Percentiles rank a stretch among this genome's conserved stretches.
Evolutionary conservation across 2,888 invertebrate genomes (phyloP).

Genomic region (Geotrupes spiniger): DNA sequence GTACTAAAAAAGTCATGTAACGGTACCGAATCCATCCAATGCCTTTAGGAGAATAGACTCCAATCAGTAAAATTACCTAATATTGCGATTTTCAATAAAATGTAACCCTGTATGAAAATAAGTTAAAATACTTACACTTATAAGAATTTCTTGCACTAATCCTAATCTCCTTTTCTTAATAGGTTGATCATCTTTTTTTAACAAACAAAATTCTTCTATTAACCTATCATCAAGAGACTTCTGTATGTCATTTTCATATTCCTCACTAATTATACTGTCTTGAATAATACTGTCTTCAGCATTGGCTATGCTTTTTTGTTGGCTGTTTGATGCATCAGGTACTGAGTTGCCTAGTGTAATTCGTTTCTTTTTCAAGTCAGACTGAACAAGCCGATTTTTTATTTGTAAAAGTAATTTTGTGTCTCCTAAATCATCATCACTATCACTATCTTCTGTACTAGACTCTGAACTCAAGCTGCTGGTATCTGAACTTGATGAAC

Average conservation of each 20-base stretch:
- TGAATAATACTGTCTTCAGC: constrained; percentile 38
- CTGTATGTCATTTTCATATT: not conserved
- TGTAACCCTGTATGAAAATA: no score
- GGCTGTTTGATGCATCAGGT: constrained; percentile 22
- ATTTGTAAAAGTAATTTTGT: constrained; percentile 45
- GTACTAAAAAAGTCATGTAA: no score
- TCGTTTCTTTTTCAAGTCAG: constrained; percentile 45
- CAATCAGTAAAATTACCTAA: no score
- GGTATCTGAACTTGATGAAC: constrained; percentile 46
- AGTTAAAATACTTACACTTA: constrained; percentile 57
- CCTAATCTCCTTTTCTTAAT: constrained; percentile 54
- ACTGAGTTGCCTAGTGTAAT: constrained; percentile 36
- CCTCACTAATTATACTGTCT: constrained; percentile 33
- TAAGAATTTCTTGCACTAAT: constrained; percentile 62
- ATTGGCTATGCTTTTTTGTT: constrained; percentile 18
- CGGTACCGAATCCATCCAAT: no score
- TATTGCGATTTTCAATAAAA: no score
- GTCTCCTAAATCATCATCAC: constrained; percentile 49
- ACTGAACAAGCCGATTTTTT: constrained; percentile 41
- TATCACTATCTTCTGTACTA: constrained; percentile 53
- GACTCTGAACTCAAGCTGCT: constrained; percentile 50
- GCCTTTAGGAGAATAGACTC: no score
- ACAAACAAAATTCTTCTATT: constrained; percentile 38
- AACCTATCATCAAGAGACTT: constrained; percentile 41
- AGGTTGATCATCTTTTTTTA: constrained; percentile 31